Evolutionary conservation across 2,113 vertebrate species (phyloP), one percentile per base, ranked within the genome.

Genomic region (Hystrix cristata): DNA sequence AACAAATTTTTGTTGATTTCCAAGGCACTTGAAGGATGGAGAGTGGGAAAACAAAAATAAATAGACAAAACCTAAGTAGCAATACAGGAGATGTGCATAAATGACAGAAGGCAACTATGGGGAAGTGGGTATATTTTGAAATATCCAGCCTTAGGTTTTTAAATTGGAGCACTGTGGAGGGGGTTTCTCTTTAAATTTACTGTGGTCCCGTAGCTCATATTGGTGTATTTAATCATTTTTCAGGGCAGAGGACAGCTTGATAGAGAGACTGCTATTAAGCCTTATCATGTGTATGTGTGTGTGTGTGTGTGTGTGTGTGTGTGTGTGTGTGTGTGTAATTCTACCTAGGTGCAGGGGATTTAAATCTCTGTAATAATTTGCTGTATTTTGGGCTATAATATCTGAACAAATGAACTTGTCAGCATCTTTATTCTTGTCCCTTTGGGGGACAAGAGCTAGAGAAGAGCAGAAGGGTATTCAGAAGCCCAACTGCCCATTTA

Each of bases 361-460:
- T 92, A 55, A 80, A 51, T 74, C 46, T 97, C 64, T 71, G 9
- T 76, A 86, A 51, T 71, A 82, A 86, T 91, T 67, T 38, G 7
- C 55, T 96, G 53, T 94, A 89, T 82, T 90, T 94, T 90, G 80
- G 79, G 46, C 65, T 62, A 64, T 27, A 8, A 38, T 25, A 3
- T 21, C 71, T 94, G 60, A 62, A 92, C 38, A 92, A 91, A 79
- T 29, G 80, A 87, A 82, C 31, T 57, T 46, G 19, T 96, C 95
- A 92, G 95, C 92, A 90, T 95, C 48, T 95, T 96, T 95, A 53
- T 69, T 86, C 78, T 64, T 91, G 84, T 91, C 53, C 64, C 55
- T 91, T 72, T 90, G 48, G 87, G 62, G 62, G 25, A 94, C 18
- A 74, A 57, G 59, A 90, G n/a, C 59, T 79, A 29, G 65, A 27